These are phyloP conservation scores for Drosophila nr. fundita DNA, from an alignment of 2,888 invertebrate genomes.

Conservation along the genomic window DNA sequence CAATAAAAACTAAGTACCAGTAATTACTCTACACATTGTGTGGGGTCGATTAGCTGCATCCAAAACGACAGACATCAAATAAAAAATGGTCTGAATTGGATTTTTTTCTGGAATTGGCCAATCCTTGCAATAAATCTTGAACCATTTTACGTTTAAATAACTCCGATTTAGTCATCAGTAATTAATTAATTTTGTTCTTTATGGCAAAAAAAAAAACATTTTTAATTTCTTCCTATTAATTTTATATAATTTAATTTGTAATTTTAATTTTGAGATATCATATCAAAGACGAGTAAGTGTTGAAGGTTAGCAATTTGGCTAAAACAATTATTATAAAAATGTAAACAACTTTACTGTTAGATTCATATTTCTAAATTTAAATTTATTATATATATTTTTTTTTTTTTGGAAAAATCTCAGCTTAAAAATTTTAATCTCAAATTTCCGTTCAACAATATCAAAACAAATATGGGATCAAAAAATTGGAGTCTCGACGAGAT, in stretches of 20 bases:
- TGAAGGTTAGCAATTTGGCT: not conserved
- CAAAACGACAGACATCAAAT: not conserved
- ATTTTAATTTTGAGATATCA: not conserved
- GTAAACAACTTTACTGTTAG: not conserved
- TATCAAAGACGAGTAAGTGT: not conserved
- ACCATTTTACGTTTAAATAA: not conserved
- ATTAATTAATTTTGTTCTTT: not conserved
- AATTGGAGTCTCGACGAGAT: not conserved
- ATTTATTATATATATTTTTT: not conserved
- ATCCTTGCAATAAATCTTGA: not conserved
- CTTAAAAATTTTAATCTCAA: not conserved
- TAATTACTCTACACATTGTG: slow-evolving; percentile 4
- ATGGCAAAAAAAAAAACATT: not conserved
- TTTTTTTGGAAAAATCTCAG: not conserved
- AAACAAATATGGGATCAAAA: not conserved
- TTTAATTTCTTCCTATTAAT: no score
- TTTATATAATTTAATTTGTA: no score
- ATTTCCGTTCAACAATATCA: not conserved
- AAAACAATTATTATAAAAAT: not conserved
- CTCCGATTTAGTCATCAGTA: not conserved
- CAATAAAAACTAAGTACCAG: slow-evolving; percentile 15
- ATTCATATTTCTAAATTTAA: not conserved
- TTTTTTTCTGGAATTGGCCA: not conserved
- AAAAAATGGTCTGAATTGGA: not conserved
- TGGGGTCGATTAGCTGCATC: not conserved